Evolutionary conservation across 1,140 invertebrate species (phyloP).

Genomic region (Zelostemma sp.): DNA sequence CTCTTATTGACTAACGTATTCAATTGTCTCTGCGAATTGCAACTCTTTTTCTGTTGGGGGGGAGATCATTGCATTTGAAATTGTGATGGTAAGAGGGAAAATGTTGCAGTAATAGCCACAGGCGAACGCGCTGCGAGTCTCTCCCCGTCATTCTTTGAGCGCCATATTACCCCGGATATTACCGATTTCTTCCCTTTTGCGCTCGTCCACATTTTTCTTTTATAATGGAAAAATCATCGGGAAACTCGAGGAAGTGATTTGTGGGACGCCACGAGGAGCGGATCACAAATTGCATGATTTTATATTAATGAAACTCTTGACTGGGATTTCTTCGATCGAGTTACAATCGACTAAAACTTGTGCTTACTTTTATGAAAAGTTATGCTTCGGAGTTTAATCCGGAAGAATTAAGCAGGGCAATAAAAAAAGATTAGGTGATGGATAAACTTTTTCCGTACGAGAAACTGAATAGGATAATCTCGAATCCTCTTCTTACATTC

Average conservation of each 20-base stretch:
- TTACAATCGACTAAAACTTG: too few relatives aligned
- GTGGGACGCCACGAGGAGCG: conserved; percentile 28
- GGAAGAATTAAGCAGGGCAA: too few relatives aligned
- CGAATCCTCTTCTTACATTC: not conserved
- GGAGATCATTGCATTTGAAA: conserved; percentile 53
- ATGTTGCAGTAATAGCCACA: conserved; percentile 64
- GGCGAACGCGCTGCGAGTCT: conserved; percentile 52
- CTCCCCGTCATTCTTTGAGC: conserved; percentile 40
- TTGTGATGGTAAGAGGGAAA: conserved; percentile 66
- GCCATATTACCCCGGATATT: conserved; percentile 50
- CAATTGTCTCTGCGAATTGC: conserved; percentile 21
- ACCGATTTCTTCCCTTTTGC: conserved; percentile 38
- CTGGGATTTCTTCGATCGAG: too few relatives aligned
- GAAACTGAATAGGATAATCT: too few relatives aligned
- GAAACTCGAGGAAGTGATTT: conserved; percentile 35
- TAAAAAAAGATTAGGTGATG: too few relatives aligned
- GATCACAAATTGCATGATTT: conserved; percentile 33
- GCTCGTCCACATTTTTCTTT: conserved; percentile 37
- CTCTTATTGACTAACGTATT: conserved; percentile 3
- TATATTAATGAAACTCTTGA: too few relatives aligned
- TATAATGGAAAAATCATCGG: conserved; percentile 35
- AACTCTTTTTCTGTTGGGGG: too few relatives aligned
- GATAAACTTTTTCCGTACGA: too few relatives aligned
- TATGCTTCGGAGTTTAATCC: too few relatives aligned
- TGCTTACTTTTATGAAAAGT: too few relatives aligned